phyloP scores from a whole-genome alignment of 2,888 invertebrate species.

The Tillus elongatus region DNA sequence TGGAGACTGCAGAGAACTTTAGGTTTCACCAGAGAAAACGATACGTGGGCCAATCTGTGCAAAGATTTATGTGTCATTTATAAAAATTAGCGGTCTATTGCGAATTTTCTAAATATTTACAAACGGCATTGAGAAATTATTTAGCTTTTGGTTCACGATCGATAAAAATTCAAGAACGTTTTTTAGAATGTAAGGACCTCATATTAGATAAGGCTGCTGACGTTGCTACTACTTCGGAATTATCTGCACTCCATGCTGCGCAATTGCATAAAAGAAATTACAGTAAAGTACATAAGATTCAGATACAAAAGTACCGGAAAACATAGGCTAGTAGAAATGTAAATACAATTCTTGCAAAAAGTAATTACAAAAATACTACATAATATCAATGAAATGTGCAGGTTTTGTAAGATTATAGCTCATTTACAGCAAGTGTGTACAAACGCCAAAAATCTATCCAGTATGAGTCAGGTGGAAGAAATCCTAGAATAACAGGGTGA shows the following conservation, averaged over 20 bases:
- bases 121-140: constrained; percentile 23
- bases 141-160: constrained; percentile 23
- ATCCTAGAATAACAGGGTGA: constrained; percentile 6
- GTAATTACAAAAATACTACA: neutral
- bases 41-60: constrained; percentile 17
- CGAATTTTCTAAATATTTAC: constrained; percentile 21
- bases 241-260: constrained; percentile 17
- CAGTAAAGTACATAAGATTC: neutral
- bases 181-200: constrained; percentile 21
- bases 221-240: constrained; percentile 19
- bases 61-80: constrained; percentile 17
- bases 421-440: constrained; percentile 8
- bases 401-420: constrained; percentile 6
- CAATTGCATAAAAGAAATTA: constrained; percentile 7
- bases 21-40: constrained; percentile 21
- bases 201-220: constrained; percentile 18
- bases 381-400: constrained; percentile 4
- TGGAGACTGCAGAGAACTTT: no score
- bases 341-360: no score
- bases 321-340: neutral
- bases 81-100: constrained; percentile 18
- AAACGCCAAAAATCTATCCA: constrained; percentile 5
- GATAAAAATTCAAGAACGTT: constrained; percentile 19
- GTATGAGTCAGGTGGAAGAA: constrained; percentile 4
- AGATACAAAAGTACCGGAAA: neutral